Evolutionary conservation across 1,140 invertebrate species (phyloP).

Genomic region (Pseudomyrmex dendroicus): DNA sequence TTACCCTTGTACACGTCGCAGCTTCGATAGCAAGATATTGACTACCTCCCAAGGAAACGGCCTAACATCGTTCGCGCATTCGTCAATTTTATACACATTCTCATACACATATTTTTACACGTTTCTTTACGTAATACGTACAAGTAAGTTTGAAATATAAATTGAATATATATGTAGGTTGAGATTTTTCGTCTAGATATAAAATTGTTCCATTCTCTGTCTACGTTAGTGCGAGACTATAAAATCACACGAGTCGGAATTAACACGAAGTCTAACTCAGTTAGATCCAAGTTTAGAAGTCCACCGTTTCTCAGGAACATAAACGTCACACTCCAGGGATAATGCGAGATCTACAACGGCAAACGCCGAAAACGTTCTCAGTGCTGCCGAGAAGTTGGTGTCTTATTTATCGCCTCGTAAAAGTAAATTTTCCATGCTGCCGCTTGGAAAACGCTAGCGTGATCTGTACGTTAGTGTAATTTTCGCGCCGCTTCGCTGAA

Average conservation of each 20-base stretch:
- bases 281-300: slow-evolving; percentile 51
- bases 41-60: slow-evolving; percentile 67
- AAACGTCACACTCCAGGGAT: slow-evolving; percentile 42
- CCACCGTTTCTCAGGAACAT: slow-evolving; percentile 33
- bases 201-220: background rate
- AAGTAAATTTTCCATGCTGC: slow-evolving; percentile 66
- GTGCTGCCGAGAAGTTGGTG: slow-evolving; percentile 47
- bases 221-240: background rate
- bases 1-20: slow-evolving; percentile 66
- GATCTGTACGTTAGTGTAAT: slow-evolving; percentile 67
- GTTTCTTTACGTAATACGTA: background rate
- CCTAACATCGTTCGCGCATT: slow-evolving; percentile 28
- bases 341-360: slow-evolving; percentile 51
- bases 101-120: background rate
- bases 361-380: slow-evolving; percentile 48
- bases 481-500: slow-evolving; percentile 17
- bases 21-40: slow-evolving; percentile 76
- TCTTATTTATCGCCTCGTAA: slow-evolving; percentile 69
- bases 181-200: background rate
- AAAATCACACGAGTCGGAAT: slow-evolving; percentile 50
- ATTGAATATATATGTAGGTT: no score
- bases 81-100: slow-evolving; percentile 17
- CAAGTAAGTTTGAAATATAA: no score
- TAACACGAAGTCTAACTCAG: slow-evolving; percentile 40
- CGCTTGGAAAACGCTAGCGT: slow-evolving; percentile 3